Conservation (phyloP, 2,113 vertebrate species). For the Pandion haliaetus region DNA sequence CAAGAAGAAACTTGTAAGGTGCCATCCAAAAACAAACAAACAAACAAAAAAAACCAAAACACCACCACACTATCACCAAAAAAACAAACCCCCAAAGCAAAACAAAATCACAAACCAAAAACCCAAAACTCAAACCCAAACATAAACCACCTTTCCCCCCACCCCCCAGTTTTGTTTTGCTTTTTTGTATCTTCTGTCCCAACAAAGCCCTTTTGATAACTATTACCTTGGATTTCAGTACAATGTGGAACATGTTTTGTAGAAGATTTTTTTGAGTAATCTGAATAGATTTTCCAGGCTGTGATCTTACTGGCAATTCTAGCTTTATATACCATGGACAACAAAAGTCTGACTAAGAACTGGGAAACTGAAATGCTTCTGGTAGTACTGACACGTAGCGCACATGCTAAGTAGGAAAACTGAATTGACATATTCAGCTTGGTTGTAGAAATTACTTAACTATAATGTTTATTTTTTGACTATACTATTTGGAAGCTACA, state of each 20-base stretch:
- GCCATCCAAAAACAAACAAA: too few relatives aligned
- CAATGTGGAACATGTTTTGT: rapidly evolving
- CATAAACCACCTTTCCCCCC: neutral
- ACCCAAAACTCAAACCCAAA: too few relatives aligned
- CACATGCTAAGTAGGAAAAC: neutral
- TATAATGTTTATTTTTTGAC: neutral
- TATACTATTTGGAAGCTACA: neutral
- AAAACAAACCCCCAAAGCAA: neutral
- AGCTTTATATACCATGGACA: neutral
- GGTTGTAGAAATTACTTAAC: neutral
- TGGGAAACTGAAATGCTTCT: neutral
- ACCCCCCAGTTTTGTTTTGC: rapidly evolving
- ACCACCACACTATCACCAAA: neutral
- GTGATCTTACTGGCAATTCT: neutral
- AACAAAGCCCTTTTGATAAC: neutral
- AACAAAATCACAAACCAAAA: neutral
- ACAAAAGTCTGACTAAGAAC: rapidly evolving
- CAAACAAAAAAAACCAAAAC: too few relatives aligned
- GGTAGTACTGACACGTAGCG: neutral
- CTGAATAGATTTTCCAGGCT: neutral
- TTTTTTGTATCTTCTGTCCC: neutral
- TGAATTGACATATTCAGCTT: neutral
- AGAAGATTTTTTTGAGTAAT: neutral
- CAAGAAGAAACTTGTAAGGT: neutral
- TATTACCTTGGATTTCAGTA: neutral